Conservation (phyloP, 2,797 vertebrate genomes). For the Holocentrus rufus region DNA sequence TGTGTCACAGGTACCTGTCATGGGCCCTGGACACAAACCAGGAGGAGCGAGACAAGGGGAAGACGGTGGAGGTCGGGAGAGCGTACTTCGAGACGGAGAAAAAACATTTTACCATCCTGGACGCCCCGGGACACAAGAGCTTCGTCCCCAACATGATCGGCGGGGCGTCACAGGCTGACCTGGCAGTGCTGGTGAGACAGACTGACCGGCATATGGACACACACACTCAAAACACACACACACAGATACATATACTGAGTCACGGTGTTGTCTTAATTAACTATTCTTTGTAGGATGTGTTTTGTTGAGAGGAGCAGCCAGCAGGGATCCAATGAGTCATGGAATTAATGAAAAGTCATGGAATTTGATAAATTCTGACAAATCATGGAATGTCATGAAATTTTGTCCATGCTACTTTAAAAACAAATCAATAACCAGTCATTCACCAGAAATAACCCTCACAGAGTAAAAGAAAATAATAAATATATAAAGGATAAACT, state of each 20-base stretch:
- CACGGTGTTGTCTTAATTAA: not conserved
- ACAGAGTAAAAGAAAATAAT: too few species aligned
- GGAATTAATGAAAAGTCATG: too few species aligned
- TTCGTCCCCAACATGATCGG: slow-evolving; percentile 99
- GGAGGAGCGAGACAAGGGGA: slow-evolving; percentile 98
- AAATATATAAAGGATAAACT: too few species aligned
- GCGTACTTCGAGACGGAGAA: slow-evolving; percentile 99
- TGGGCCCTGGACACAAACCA: slow-evolving; percentile 99
- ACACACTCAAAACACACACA: not conserved
- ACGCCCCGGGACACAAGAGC: slow-evolving; percentile 98
- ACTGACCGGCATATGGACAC: not conserved
- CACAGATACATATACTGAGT: not conserved
- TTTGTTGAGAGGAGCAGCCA: too few species aligned
- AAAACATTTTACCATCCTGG: slow-evolving; percentile 98
- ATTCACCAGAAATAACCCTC: too few species aligned
- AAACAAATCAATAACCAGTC: too few species aligned
- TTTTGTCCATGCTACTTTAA: too few species aligned
- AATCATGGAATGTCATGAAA: too few species aligned
- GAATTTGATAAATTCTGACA: too few species aligned
- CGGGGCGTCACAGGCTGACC: slow-evolving; percentile 96
- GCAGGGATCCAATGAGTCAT: too few species aligned
- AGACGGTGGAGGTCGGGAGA: slow-evolving; percentile 98
- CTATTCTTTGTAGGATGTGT: not conserved
- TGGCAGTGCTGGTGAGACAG: slow-evolving; percentile 94
- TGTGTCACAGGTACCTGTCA: slow-evolving; percentile 91